phyloP scores from a whole-genome alignment of 2,888 invertebrate genomes.

The Rotaria socialis region DNA sequence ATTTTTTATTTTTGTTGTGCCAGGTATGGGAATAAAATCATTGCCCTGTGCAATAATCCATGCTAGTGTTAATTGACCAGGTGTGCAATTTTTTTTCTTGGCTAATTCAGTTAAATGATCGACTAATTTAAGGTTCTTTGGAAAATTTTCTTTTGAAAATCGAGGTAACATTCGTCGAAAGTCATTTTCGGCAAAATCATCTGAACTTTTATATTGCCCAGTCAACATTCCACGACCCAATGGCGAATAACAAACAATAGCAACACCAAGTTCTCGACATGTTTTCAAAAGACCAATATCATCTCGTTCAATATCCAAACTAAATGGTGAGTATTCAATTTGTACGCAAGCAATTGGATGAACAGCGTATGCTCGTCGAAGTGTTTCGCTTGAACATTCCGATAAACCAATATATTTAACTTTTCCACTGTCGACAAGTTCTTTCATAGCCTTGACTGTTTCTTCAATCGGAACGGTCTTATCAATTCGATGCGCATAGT shows the following conservation, averaged over 20 bases:
- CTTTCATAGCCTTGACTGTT: not conserved
- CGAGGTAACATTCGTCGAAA: not conserved
- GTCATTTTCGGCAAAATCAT: not conserved
- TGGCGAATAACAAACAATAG: conserved; percentile 15
- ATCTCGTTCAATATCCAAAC: not conserved
- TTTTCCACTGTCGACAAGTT: not conserved
- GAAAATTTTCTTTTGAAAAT: not conserved
- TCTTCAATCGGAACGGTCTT: not conserved
- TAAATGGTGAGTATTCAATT: conserved; percentile 36
- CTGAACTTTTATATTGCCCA: not conserved
- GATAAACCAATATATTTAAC: not conserved
- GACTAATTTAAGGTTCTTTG: not conserved
- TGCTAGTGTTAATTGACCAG: too few species aligned
- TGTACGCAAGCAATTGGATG: conserved; percentile 6
- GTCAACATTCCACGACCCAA: not conserved
- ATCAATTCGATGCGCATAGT: conserved; percentile 53
- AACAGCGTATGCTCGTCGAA: conserved; percentile 7
- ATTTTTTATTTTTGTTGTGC: too few species aligned
- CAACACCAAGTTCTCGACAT: conserved; percentile 21
- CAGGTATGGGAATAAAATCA: too few species aligned
- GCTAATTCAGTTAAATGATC: not conserved
- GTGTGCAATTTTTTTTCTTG: not conserved
- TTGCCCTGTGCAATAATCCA: too few species aligned
- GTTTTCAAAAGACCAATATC: conserved; percentile 10
- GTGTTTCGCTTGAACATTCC: conserved; percentile 19